Base-by-base conservation (phyloP, 2,888 invertebrate species). In the Drosophila kanekoi region DNA sequence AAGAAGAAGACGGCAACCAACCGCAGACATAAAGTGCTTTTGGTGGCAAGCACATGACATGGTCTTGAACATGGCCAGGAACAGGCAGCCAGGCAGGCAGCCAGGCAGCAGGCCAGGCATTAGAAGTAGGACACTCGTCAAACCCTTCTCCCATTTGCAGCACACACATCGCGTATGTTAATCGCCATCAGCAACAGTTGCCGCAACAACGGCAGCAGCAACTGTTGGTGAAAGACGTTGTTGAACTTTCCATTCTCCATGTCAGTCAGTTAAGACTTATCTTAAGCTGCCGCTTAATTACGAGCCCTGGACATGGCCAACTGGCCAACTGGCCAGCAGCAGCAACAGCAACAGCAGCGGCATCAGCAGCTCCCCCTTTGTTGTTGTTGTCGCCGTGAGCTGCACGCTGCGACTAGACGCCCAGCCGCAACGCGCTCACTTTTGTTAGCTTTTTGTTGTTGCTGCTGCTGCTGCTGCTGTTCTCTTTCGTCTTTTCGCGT, bases 161-260 rank as follows among this genome's bases (percentile, higher is more conserved):
- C 54, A 54, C 43, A 54, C 43, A 54, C 20, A 40, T 23, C 72
- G 44, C 81, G 81, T 81, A 81, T 81, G 81, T 81, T 81, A 81
- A 81, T 81, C 81, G 75, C 79, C 72, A 72, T 77, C 69, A 69
- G 54, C 69, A 45, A 16, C 40, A 41, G 47, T 23, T 48, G 18
- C 43, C 38, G 43, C 57, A 52, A 43, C 58, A 59, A 62, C 18
- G 18, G 18, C 18, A 18, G 3, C 18, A 18, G 18, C 3, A 2
- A 2, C 54, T 53, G 57, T 56, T 58, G 57, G 86, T 86, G 85
- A 82, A 82, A 82, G 87, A 83, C 77, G 59, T 71, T 69, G 84
- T 73, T 81, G 81, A 81, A 85, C 81, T 81, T 83, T 86, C 83
- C 81, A 80, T 78, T 78, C 81, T 68, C 81, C 73, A 76, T 77